phyloP scores from a whole-genome alignment of 2,113 vertebrate species.

The Caranx melampygus region DNA sequence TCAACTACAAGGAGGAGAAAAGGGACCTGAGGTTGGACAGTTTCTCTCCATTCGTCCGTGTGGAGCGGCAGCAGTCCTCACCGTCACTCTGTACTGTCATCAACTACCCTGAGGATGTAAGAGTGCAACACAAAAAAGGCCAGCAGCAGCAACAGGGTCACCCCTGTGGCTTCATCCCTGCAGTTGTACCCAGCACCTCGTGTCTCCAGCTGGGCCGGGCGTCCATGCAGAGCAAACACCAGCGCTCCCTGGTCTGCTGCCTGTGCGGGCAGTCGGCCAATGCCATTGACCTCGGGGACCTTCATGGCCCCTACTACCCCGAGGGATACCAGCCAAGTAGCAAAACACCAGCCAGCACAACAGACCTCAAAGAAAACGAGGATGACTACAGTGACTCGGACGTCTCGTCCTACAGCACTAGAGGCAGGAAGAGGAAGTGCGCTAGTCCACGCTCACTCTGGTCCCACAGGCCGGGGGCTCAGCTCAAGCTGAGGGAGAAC shows the following conservation, averaged over 20 bases:
- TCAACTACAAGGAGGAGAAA: constrained; percentile 81
- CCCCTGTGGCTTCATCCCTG: constrained; percentile 56
- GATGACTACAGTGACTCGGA: constrained; percentile 77
- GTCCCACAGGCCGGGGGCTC: constrained; percentile 39
- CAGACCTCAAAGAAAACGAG: constrained; percentile 62
- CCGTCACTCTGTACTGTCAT: constrained; percentile 76
- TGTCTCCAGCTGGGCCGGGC: constrained; percentile 78
- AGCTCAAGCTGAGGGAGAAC: constrained; percentile 46
- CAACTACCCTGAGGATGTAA: constrained; percentile 81
- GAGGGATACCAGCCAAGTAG: constrained; percentile 73
- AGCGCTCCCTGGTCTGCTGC: constrained; percentile 79
- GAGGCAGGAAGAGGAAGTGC: constrained; percentile 50
- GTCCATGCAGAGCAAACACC: constrained; percentile 64
- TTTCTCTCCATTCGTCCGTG: constrained; percentile 81
- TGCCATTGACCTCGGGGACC: constrained; percentile 84
- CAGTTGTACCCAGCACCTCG: constrained; percentile 77
- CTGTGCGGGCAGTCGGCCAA: constrained; percentile 83
- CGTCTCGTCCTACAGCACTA: constrained; percentile 62
- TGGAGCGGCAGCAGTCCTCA: constrained; percentile 61
- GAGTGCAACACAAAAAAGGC: constrained; percentile 63
- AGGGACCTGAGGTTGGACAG: constrained; percentile 67
- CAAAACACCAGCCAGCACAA: constrained; percentile 54
- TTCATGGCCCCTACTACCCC: constrained; percentile 86
- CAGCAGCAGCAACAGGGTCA: constrained; percentile 57
- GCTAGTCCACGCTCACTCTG: not conserved